Conservation (phyloP, 1,140 invertebrate species). For the Glossosoma conforme region DNA sequence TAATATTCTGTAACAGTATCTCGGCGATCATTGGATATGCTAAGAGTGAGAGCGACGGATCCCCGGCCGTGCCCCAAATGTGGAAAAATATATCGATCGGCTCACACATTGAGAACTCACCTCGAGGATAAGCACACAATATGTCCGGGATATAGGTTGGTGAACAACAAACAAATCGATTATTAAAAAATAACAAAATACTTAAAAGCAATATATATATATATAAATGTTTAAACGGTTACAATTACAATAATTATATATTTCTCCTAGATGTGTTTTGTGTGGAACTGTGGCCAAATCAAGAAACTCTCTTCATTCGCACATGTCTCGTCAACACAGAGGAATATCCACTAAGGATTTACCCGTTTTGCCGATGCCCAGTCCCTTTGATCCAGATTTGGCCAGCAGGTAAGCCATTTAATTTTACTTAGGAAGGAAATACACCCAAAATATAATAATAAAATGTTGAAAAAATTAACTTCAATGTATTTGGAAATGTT, state of each 20-base stretch:
- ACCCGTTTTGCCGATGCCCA: conserved; percentile 85
- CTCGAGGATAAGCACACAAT: conserved; percentile 89
- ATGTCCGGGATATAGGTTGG: conserved; percentile 73
- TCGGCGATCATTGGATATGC: conserved; percentile 72
- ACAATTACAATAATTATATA: not conserved
- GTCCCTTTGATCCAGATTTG: conserved; percentile 82
- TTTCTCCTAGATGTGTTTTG: conserved; percentile 66
- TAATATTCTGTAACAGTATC: conserved; percentile 53
- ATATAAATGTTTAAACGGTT: not conserved
- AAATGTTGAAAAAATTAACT: too few relatives aligned
- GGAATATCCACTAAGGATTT: conserved; percentile 89
- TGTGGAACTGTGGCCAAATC: conserved; percentile 90
- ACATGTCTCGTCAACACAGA: conserved; percentile 87
- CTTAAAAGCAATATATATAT: too few relatives aligned
- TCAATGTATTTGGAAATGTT: too few relatives aligned
- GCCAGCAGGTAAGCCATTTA: conserved; percentile 59
- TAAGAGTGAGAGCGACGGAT: conserved; percentile 83
- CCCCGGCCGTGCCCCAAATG: conserved; percentile 87
- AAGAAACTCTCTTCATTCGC: conserved; percentile 83
- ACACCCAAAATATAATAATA: too few relatives aligned
- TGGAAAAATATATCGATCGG: conserved; percentile 87
- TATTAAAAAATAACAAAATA: too few relatives aligned
- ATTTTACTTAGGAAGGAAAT: too few relatives aligned
- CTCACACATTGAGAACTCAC: conserved; percentile 84
- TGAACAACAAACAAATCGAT: too few relatives aligned